Evolutionary conservation across 2,888 invertebrate species (phyloP), one percentile per base, ranked within the genome.

Genomic region (Synanthedon andrenaeformis): DNA sequence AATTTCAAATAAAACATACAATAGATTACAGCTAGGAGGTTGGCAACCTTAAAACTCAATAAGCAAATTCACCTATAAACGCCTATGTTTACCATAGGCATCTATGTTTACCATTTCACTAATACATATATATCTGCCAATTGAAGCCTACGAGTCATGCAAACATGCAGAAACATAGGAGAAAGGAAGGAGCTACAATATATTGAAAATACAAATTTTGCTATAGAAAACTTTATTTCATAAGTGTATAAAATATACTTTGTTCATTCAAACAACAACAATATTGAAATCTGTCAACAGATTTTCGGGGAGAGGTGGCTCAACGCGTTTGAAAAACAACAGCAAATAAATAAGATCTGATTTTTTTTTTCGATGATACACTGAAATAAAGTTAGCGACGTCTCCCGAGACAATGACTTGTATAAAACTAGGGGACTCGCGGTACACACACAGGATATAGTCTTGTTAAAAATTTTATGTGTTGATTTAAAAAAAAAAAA

Each of bases 191-290:
- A 62, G 70, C 69, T 72, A 67, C 67, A 67, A 66, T 65, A 66
- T 65, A 83, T 76, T 82, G 71, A 83, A 82, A 82, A 82, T 79
- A 79, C 81, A 74, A 73, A 74, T 69, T 72, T 72, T 72, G 54
- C 69, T 72, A 61, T 66, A 66, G 74, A 72, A 79, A 76, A 69
- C 74, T 82, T 82, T 83, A 82, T 82, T 82, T 72, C 72, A 74
- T 75, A 66, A 71, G 72, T 76, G 74, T 45, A 45, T 45, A 53
- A 58, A 66, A 55, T 62, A 65, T 57, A 28, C 8, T 13, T 55
- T 14, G 48, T 54, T 42, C 45, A 45, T 35, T 23, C 35, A 35
- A 35, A 11, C 45, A 13, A 45, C 45, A 45, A 45, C 45, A 45
- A 45, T 45, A 45, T 12, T 13, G 2, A 45, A 13, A 12, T 13